Evolutionary conservation across 2,113 vertebrate species (phyloP), one percentile per base, ranked within the genome.

Genomic region (Cheilinus undulatus): DNA sequence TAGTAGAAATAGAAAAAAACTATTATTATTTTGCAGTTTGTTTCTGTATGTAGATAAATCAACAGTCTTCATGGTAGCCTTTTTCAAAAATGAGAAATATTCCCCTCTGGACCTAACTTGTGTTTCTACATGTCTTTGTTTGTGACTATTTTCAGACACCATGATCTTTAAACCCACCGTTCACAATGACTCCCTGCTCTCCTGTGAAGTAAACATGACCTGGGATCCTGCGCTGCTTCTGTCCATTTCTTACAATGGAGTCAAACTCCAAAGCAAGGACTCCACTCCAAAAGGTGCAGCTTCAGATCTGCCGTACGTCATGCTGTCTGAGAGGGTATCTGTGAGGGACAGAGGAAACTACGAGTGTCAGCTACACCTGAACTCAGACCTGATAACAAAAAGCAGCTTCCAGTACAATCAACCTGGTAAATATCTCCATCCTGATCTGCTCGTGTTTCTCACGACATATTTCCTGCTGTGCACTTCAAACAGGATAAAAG

Each of bases 331-430:
- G 42, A 60, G 12, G 9, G 1, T 84, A 4, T 3, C 56, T 10
- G 40, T 79, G 69, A 13, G 3, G 20, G 7, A 11, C 0, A 1
- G 0, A 1, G 61, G 59, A 50, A 27, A 54, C 9, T 88, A 89
- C 1, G 62, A 82, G 63, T 91, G 89, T 56, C 81, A 69, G 46
- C 87, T 92, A 36, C 59, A 59, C 30, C 73, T 87, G 28, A 53
- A 63, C 42, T 7, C 11, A 14, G 27, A 28, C 0, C 2, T 88
- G 68, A 43, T 91, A 22, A 50, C 53, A 0, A 61, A 24, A 20
- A 71, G 49, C 9, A 9, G 26, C 73, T 79, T 84, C 45, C 7
- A 50, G 12, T 8, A 26, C 24, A 1, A 7, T 12, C 6, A 2
- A 0, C 2, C 24, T 2, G 86, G 88, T 90, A 84, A 86, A 30